Conservation (phyloP, 1,140 invertebrate genomes). For the Chironomus tepperi region DNA sequence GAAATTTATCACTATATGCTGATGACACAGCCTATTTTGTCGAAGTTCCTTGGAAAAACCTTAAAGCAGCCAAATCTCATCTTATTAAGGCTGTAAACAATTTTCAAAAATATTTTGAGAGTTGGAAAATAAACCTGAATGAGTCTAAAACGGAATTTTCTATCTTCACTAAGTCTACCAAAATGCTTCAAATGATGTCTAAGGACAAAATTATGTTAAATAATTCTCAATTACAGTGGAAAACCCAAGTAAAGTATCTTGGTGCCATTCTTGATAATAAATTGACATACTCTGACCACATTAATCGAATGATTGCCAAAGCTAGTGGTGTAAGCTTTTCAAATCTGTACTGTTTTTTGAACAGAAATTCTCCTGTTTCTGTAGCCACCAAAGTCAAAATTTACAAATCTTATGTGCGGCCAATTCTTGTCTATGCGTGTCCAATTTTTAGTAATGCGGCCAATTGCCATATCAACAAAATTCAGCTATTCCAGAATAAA, state of each 20-base stretch:
- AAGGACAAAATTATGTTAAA: background rate
- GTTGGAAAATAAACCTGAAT: conserved; percentile 32
- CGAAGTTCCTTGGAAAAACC: background rate
- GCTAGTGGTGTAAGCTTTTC: background rate
- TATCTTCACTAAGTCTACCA: no score
- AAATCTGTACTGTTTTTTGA: no score
- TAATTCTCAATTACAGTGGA: background rate
- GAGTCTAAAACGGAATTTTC: conserved; percentile 30
- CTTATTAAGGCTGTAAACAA: conserved; percentile 25
- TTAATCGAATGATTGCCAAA: background rate
- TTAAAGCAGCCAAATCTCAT: background rate
- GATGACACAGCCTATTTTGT: conserved; percentile 30
- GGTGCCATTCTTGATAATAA: background rate
- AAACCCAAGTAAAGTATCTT: background rate
- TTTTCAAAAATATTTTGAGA: conserved; percentile 27
- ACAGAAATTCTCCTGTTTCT: no score
- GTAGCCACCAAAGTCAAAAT: no score
- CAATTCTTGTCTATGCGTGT: no score
- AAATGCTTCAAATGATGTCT: conserved; percentile 22
- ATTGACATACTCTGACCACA: background rate
- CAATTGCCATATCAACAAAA: no score
- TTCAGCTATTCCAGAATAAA: no score
- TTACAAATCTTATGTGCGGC: no score
- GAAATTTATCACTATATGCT: conserved; percentile 29
- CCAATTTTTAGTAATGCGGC: no score